Evolutionary conservation across 2,888 invertebrate species (phyloP).

Genomic region (Nephrocerus scutellatus): DNA sequence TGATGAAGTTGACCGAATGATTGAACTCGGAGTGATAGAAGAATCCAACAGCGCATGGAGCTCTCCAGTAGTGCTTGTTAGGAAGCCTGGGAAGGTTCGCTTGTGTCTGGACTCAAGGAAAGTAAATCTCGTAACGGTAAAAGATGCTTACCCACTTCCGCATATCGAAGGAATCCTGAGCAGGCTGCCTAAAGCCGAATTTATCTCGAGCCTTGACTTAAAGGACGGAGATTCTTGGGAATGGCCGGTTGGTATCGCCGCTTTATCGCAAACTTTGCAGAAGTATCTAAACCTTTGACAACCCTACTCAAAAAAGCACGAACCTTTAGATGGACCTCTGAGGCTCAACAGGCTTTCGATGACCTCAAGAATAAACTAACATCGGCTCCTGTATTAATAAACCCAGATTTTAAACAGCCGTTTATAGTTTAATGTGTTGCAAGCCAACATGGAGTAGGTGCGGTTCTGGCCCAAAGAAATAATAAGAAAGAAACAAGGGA

Average conservation of each 20-base stretch:
- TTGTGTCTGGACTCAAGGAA: conserved; percentile 33
- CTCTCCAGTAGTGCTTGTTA: conserved; percentile 29
- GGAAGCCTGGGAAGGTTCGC: conserved; percentile 25
- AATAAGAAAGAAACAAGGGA: no score
- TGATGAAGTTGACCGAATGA: conserved; percentile 32
- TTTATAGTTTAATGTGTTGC: conserved; percentile 20
- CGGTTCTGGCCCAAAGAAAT: conserved; percentile 11
- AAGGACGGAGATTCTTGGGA: conserved; percentile 19
- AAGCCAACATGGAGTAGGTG: conserved; percentile 13
- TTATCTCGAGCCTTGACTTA: conserved; percentile 14
- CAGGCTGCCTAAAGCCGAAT: conserved; percentile 9
- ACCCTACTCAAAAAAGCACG: conserved; percentile 12
- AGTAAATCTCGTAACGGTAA: conserved; percentile 27
- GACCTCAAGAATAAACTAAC: no score
- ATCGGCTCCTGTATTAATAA: conserved; percentile 12
- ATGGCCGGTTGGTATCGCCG: conserved; percentile 21
- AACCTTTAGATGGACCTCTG: conserved; percentile 4
- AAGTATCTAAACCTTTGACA: conserved; percentile 16
- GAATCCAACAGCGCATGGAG: conserved; percentile 31
- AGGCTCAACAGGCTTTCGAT: no score
- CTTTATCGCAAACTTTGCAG: conserved; percentile 17
- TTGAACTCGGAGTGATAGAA: conserved; percentile 30
- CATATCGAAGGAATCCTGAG: conserved; percentile 19
- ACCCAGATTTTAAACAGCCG: conserved; percentile 16
- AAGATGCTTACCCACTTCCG: conserved; percentile 20